phyloP scores from a whole-genome alignment of 2,113 vertebrate genomes.

The Siphamia tubifer region DNA sequence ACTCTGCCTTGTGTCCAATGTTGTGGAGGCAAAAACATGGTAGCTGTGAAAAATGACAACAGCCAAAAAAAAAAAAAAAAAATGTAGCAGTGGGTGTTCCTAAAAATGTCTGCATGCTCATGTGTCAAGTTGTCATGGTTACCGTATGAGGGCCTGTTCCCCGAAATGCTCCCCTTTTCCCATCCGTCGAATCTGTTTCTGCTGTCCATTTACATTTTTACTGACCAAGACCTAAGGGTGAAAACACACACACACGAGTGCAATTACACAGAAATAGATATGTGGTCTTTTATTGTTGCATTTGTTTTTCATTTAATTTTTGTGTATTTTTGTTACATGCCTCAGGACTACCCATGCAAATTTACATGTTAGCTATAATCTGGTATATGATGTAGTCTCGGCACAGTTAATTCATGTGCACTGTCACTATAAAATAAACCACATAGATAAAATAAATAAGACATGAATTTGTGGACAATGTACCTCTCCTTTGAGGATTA shows the following conservation, averaged over 20 bases:
- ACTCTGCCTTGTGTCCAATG: neutral
- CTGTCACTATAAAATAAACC: too few species aligned
- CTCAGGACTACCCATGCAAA: too few species aligned
- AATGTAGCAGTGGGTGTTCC: neutral
- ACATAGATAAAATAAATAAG: too few species aligned
- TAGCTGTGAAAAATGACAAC: conserved; percentile 1
- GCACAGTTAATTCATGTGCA: too few species aligned
- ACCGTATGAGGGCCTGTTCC: conserved; percentile 85
- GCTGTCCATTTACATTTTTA: conserved; percentile 70
- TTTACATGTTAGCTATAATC: too few species aligned
- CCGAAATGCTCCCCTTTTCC: conserved; percentile 83
- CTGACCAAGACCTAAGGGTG: conserved; percentile 79
- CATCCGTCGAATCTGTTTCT: conserved; percentile 80
- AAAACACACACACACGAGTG: neutral
- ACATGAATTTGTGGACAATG: neutral
- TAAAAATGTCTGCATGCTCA: conserved; percentile 3
- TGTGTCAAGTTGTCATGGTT: conserved; percentile 48
- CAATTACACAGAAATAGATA: neutral
- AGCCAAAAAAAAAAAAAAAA: too few species aligned
- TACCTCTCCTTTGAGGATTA: conserved; percentile 86
- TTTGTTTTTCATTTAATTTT: too few species aligned
- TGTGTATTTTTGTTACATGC: too few species aligned
- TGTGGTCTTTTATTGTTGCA: too few species aligned
- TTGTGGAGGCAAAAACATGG: neutral
- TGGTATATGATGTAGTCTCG: too few species aligned